Percentiles rank a stretch among this genome's conserved stretches.
These are phyloP conservation scores for Reticulitermes speratus DNA, from an alignment of 1,140 invertebrate species.

Conservation along the genomic window DNA sequence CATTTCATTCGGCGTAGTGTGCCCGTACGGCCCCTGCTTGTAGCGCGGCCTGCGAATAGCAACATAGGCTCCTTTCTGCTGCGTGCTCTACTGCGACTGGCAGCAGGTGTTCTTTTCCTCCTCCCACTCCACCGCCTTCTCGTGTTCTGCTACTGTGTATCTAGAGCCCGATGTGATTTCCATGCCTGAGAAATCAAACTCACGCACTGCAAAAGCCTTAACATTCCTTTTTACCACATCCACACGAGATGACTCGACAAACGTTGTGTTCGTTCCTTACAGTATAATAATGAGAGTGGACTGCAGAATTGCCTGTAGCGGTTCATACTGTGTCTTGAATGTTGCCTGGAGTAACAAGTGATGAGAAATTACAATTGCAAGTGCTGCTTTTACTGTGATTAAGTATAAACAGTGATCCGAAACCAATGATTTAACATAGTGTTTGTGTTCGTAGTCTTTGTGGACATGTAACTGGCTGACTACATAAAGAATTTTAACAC, in stretches of 20 bases:
- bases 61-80: not conserved
- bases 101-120: not conserved
- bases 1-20: too few relatives aligned
- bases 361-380: not conserved
- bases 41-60: not conserved
- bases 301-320: not conserved
- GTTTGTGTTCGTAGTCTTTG: too few relatives aligned
- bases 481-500: too few relatives aligned
- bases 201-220: not conserved
- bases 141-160: not conserved
- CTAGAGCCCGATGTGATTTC: not conserved
- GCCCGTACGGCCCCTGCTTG: too few relatives aligned
- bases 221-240: not conserved
- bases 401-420: not conserved
- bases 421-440: not conserved
- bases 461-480: too few relatives aligned
- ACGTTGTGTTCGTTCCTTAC: not conserved
- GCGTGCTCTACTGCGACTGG: slow-evolving; percentile 4
- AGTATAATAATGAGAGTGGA: not conserved
- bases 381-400: not conserved
- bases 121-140: not conserved
- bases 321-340: not conserved
- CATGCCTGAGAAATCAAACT: not conserved
- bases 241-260: not conserved
- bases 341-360: not conserved